phyloP scores from a whole-genome alignment of 2,888 invertebrate genomes.

The Corythucha ciliata region DNA sequence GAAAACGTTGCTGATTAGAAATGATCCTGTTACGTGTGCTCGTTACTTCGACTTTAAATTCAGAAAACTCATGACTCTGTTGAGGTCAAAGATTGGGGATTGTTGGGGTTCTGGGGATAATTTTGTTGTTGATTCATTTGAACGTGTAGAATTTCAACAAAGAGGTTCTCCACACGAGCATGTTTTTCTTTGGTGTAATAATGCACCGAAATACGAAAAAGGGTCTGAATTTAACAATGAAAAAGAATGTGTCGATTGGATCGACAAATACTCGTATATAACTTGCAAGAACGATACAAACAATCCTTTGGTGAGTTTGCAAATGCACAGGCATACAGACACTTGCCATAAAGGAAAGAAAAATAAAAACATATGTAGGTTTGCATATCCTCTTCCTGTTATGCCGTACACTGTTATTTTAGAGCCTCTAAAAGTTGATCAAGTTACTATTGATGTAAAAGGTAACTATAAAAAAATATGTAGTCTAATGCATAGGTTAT shows the following conservation, averaged over 20 bases:
- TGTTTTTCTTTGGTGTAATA: constrained; percentile 29
- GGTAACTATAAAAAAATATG: constrained; percentile 3
- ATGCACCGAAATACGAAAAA: constrained; percentile 9
- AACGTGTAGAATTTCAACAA: constrained; percentile 27
- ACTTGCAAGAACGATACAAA: constrained; percentile 16
- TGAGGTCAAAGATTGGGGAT: constrained; percentile 26
- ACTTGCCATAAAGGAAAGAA: constrained; percentile 19
- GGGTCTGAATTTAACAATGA: background rate
- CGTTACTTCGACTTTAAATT: constrained; percentile 16
- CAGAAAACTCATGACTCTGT: constrained; percentile 15
- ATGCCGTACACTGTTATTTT: constrained; percentile 18
- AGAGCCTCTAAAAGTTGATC: constrained; percentile 9
- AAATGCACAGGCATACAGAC: constrained; percentile 15
- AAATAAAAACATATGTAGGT: constrained; percentile 10
- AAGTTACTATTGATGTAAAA: background rate
- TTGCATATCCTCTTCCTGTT: constrained; percentile 10
- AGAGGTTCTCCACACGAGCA: constrained; percentile 27
- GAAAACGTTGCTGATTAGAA: constrained; percentile 10
- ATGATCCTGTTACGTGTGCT: constrained; percentile 20
- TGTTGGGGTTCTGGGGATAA: constrained; percentile 20
- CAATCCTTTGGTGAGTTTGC: constrained; percentile 8
- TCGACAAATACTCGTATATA: constrained; percentile 11
- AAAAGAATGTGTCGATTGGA: constrained; percentile 8
- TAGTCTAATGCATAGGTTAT: background rate
- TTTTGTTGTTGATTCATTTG: constrained; percentile 9